phyloP scores from a whole-genome alignment of 2,888 invertebrate genomes.

The Cheilosia variabilis region DNA sequence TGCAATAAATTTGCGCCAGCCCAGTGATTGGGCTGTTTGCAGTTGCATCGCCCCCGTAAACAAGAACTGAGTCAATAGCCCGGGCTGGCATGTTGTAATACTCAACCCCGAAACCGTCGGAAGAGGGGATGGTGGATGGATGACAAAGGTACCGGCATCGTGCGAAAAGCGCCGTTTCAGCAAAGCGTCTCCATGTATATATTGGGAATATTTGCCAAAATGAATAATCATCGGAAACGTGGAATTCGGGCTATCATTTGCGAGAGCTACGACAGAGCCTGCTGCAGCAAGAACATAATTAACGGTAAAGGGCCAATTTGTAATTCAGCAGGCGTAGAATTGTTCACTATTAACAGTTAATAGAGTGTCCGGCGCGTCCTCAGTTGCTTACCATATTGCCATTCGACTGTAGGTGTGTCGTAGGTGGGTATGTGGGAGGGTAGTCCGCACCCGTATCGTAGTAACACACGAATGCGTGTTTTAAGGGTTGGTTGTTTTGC shows the following conservation, averaged over 20 bases:
- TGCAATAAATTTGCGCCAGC: slow-evolving; percentile 75
- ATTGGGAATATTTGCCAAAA: slow-evolving; percentile 61
- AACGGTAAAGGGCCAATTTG: slow-evolving; percentile 68
- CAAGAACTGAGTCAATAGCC: slow-evolving; percentile 56
- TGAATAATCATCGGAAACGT: slow-evolving; percentile 53
- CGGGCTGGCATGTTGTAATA: not conserved
- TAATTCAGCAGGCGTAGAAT: slow-evolving; percentile 63
- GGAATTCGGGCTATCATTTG: slow-evolving; percentile 24
- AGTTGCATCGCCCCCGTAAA: slow-evolving; percentile 46
- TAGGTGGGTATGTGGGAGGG: slow-evolving; percentile 2
- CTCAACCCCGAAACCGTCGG: not conserved
- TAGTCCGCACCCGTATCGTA: not conserved
- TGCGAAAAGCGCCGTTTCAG: slow-evolving; percentile 40
- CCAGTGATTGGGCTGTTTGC: slow-evolving; percentile 10
- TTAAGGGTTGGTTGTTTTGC: too few species aligned
- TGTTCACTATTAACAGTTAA: slow-evolving; percentile 57
- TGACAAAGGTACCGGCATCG: not conserved
- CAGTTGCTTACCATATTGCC: slow-evolving; percentile 34
- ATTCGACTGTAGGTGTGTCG: not conserved
- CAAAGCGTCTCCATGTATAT: slow-evolving; percentile 15
- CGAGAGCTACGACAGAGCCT: slow-evolving; percentile 38
- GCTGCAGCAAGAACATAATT: slow-evolving; percentile 58
- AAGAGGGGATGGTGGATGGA: not conserved
- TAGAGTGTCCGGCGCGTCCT: slow-evolving; percentile 13
- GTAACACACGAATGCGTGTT: not conserved